Conservation (phyloP, 2,888 invertebrate genomes). For the Patella caerulea region DNA sequence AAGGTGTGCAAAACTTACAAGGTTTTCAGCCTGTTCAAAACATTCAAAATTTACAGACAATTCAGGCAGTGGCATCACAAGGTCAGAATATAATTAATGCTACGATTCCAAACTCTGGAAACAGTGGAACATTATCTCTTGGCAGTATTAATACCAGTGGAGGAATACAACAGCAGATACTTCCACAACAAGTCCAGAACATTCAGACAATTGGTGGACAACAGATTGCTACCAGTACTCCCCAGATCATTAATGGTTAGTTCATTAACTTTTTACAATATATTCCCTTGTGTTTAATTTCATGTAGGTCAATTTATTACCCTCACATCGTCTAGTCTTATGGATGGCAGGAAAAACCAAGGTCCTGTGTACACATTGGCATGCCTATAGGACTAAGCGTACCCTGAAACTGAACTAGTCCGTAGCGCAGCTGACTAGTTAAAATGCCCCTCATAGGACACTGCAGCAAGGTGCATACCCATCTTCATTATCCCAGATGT, state of each 20-base stretch:
- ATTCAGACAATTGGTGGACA: constrained; percentile 34
- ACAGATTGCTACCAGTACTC: constrained; percentile 26
- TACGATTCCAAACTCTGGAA: constrained; percentile 26
- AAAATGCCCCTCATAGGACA: no score
- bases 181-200: constrained; percentile 27
- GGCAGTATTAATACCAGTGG: constrained; percentile 13
- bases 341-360: no score
- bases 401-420: no score
- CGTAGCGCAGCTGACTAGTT: no score
- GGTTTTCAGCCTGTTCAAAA: constrained; percentile 51
- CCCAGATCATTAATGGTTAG: constrained; percentile 34
- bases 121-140: constrained; percentile 36
- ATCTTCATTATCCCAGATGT: no score
- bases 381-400: no score
- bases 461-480: no score
- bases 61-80: constrained; percentile 54
- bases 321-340: no score
- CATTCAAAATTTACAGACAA: constrained; percentile 50
- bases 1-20: constrained; percentile 54
- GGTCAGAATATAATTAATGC: constrained; percentile 46
- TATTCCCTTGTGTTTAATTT: no score
- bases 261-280: not conserved
- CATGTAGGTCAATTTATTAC: no score
- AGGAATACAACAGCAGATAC: constrained; percentile 16
- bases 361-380: no score